Evolutionary conservation across 2,888 invertebrate species (phyloP).

Genomic region (Parnassius apollo): DNA sequence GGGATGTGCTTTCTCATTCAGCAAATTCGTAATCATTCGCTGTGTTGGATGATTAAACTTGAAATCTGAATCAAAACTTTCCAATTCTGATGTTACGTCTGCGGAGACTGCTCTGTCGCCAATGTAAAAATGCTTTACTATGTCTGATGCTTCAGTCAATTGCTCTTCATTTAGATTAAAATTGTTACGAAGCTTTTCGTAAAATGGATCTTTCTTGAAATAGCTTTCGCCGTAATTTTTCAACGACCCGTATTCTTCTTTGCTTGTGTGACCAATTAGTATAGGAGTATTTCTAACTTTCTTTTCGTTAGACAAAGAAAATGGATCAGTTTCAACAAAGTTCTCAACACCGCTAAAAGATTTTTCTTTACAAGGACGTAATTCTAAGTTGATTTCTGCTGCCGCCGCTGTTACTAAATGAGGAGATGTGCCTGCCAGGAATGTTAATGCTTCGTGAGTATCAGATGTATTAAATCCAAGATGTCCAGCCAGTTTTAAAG

Average conservation of each 20-base stretch:
- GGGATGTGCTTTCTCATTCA: constrained; percentile 57
- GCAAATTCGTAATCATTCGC: constrained; percentile 51
- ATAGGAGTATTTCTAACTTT: constrained; percentile 62
- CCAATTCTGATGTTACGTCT: constrained; percentile 44
- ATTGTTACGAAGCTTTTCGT: constrained; percentile 51
- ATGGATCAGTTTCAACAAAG: constrained; percentile 61
- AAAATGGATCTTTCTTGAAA: constrained; percentile 57
- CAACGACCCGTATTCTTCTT: constrained; percentile 43
- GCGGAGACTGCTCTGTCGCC: constrained; percentile 57
- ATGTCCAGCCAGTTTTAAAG: constrained; percentile 56
- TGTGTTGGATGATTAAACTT: constrained; percentile 60
- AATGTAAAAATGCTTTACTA: constrained; percentile 61
- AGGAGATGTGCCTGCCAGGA: constrained; percentile 49
- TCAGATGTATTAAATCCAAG: constrained; percentile 58
- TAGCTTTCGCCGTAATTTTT: constrained; percentile 43
- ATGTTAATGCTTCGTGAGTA: constrained; percentile 56
- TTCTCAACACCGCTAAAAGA: constrained; percentile 65
- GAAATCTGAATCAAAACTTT: constrained; percentile 65
- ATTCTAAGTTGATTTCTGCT: constrained; percentile 46
- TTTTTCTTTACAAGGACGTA: constrained; percentile 65
- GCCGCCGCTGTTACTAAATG: constrained; percentile 58
- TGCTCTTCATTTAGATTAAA: constrained; percentile 55
- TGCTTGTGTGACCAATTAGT: constrained; percentile 62
- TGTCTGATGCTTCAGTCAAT: constrained; percentile 44
- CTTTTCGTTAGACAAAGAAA: constrained; percentile 51